Percentiles rank a stretch among this genome's conserved stretches.
Evolutionary conservation across 2,888 invertebrate genomes (phyloP).

Genomic region (Acanthococcus lagerstroemiae): DNA sequence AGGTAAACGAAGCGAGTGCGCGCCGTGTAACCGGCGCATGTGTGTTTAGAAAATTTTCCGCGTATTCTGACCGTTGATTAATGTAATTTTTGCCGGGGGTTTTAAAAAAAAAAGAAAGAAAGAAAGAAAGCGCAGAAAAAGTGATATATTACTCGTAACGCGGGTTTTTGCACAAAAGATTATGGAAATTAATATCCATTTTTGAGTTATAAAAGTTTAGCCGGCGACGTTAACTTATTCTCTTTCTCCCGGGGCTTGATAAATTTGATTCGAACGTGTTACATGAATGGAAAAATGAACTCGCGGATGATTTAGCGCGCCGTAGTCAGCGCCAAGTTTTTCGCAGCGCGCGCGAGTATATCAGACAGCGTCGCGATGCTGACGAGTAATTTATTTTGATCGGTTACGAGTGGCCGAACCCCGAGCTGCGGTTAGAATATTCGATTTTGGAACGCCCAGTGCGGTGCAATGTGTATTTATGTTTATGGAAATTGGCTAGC

Average conservation of each 20-base stretch:
- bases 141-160: constrained; percentile 25
- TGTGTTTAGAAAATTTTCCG: background rate
- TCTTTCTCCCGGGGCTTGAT: background rate
- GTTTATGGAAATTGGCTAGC: too few relatives aligned
- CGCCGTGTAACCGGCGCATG: background rate
- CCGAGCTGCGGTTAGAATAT: too few relatives aligned
- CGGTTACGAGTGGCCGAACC: too few relatives aligned
- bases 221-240: background rate
- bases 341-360: too few relatives aligned
- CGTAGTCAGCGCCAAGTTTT: too few relatives aligned
- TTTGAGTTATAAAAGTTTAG: constrained; percentile 1
- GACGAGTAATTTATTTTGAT: too few relatives aligned
- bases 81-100: constrained; percentile 5
- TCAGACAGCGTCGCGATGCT: too few relatives aligned
- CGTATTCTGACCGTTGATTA: constrained; percentile 18
- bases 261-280: background rate
- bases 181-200: constrained; percentile 30
- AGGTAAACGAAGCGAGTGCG: background rate
- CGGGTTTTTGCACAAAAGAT: constrained; percentile 22
- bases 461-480: too few relatives aligned
- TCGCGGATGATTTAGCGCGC: too few relatives aligned
- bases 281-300: too few relatives aligned
- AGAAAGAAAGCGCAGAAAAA: background rate
- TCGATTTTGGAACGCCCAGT: too few relatives aligned
- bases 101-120: background rate